Base-by-base conservation (phyloP, 2,888 invertebrate species). In the Polymixis flavicincta region DNA sequence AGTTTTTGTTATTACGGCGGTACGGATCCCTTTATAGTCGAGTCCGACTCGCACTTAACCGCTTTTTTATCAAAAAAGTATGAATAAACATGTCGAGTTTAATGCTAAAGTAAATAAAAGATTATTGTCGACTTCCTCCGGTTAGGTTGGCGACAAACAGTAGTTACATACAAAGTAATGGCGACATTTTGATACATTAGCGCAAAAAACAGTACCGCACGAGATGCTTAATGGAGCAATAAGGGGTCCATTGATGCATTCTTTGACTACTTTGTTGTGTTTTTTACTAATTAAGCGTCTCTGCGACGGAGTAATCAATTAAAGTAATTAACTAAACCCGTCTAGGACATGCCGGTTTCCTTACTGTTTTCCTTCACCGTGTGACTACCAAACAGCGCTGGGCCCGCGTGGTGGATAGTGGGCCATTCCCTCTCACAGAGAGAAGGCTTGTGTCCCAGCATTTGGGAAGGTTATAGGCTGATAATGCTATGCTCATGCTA, bases 41-140 rank as follows among this genome's bases (percentile, higher is more conserved):
- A 64, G 13, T 22, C 6, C 8, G 9, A 50, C 22, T 14, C 28
- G 22, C 14, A 32, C 9, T 32, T 22, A 6, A 0, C 9, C 9
- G 14, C 5, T 9, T 65, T 83, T 69, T 85, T 77, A 85, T 87
- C 69, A 75, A 48, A 63, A 50, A 60, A 57, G 17, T 64, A 54
- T 55, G 50, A 54, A 14, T 66, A 55, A 48, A 57, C 50, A 65
- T 52, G 69, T 73, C 50, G 57, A 65, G 63, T 71, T 64, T 75
- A 75, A 80, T 42, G 32, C 75, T 54, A 22, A 28, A 50, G 68
- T 61, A 87, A 78, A 76, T 74, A 82, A 25, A 63, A 11, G 28
- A 65, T 69, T 83, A 42, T 65, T 60, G 59, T 54, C 22, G 19
- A 77, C 70, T 79, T 82, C 76, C 73, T 84, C 32, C 50, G 4